A percentile compares a stretch with the other conserved stretches of the same genome.
phyloP scores from a whole-genome alignment of 2,113 vertebrate species.

The Pogona vitticeps region DNA sequence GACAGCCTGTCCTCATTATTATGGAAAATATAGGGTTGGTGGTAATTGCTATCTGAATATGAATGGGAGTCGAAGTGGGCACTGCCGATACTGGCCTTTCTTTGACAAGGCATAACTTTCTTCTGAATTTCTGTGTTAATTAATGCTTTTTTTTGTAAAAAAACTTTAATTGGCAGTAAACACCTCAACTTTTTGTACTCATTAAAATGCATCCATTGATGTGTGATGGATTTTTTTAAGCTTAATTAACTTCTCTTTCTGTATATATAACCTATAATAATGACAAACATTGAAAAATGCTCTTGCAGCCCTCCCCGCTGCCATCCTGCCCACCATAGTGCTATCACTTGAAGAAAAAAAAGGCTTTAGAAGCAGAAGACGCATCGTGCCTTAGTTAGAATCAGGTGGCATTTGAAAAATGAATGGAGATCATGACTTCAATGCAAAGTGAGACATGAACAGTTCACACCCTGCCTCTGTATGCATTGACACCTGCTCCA shows the following conservation, averaged over 20 bases:
- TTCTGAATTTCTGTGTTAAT: conserved; percentile 90
- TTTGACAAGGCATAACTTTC: conserved; percentile 93
- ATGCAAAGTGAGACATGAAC: conserved; percentile 32
- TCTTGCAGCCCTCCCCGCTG: conserved; percentile 20
- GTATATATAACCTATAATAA: conserved; percentile 88
- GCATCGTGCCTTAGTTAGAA: conserved; percentile 48
- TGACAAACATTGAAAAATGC: conserved; percentile 77
- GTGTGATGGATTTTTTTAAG: conserved; percentile 87
- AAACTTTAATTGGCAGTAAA: conserved; percentile 91
- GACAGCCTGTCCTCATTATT: conserved; percentile 88
- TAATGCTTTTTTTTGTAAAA: conserved; percentile 83
- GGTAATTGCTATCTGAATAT: conserved; percentile 89
- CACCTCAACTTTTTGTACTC: conserved; percentile 91
- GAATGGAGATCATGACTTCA: conserved; percentile 35
- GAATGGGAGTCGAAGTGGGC: conserved; percentile 88
- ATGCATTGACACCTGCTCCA: background rate
- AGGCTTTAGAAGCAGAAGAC: conserved; percentile 49
- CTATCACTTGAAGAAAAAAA: conserved; percentile 60
- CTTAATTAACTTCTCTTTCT: conserved; percentile 87
- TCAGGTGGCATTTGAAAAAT: conserved; percentile 33
- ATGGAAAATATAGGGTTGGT: conserved; percentile 94
- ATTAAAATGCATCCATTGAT: conserved; percentile 90
- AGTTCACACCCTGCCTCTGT: background rate
- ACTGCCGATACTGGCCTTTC: conserved; percentile 86
- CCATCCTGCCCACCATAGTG: conserved; percentile 20